These are phyloP conservation scores for Lydus trimaculatus DNA, from an alignment of 2,888 invertebrate genomes.

Conservation along the genomic window DNA sequence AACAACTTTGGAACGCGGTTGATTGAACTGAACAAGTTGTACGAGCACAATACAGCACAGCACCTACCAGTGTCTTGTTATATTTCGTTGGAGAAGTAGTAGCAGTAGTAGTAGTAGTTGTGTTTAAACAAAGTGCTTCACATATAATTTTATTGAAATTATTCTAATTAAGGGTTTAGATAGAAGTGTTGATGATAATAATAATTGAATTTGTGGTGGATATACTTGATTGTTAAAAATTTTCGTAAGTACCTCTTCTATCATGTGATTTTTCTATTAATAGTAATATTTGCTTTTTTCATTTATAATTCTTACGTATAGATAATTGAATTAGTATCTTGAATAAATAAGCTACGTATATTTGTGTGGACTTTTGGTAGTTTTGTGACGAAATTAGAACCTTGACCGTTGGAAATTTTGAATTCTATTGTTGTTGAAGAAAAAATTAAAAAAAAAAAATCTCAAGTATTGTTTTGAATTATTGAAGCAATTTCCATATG, in stretches of 20 bases:
- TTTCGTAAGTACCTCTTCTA: not conserved
- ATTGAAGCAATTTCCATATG: too few relatives aligned
- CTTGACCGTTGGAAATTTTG: slow-evolving; percentile 4
- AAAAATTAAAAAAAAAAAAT: too few relatives aligned
- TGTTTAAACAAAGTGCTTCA: not conserved
- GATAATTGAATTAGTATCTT: not conserved
- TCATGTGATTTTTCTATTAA: not conserved
- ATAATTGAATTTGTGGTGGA: not conserved
- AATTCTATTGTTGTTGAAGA: not conserved
- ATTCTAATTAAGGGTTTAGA: not conserved
- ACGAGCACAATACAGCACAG: not conserved
- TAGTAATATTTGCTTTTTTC: not conserved
- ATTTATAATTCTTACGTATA: not conserved
- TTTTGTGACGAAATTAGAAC: not conserved
- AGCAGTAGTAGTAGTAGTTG: not conserved
- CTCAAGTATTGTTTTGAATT: not conserved
- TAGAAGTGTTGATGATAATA: not conserved
- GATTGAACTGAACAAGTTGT: not conserved
- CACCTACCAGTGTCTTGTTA: not conserved
- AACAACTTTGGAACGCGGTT: slow-evolving; percentile 9
- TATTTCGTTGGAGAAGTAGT: not conserved
- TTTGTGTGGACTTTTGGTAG: too few relatives aligned
- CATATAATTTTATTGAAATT: not conserved
- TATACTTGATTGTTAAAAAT: not conserved
- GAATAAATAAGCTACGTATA: not conserved